A percentile compares a stretch with the other conserved stretches of the same genome.
phyloP scores from a whole-genome alignment of 2,113 vertebrate genomes.

The Pseudolaguvia tuberculata region DNA sequence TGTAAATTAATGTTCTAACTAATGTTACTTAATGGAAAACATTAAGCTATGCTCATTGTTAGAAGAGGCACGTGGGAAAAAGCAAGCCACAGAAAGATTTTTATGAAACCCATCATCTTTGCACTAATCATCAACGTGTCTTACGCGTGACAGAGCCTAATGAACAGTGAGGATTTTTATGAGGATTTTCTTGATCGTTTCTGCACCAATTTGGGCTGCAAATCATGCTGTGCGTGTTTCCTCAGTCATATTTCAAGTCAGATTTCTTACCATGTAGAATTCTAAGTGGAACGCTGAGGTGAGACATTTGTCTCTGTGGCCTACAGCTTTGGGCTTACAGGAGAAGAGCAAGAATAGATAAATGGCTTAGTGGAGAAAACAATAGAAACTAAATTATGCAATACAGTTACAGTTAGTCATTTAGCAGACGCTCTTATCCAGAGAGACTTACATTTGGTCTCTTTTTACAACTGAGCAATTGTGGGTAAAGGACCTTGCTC shows the following conservation, averaged over 20 bases:
- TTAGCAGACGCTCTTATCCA: no score
- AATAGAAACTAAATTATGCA: neutral
- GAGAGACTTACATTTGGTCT: no score
- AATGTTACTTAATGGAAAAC: neutral
- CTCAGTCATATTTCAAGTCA: neutral
- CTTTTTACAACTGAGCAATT: no score
- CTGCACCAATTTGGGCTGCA: neutral
- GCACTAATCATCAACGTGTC: slow-evolving; percentile 8
- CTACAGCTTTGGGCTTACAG: neutral
- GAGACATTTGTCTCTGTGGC: neutral
- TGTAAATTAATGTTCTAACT: neutral
- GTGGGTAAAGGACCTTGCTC: no score
- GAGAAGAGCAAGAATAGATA: neutral
- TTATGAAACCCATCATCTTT: slow-evolving; percentile 12
- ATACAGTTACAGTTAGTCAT: no score
- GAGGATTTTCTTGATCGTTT: slow-evolving; percentile 2
- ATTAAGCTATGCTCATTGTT: neutral
- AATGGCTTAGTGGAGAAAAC: neutral
- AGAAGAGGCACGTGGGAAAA: neutral
- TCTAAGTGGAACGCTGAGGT: neutral
- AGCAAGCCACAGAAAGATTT: neutral
- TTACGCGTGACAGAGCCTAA: slow-evolving; percentile 3
- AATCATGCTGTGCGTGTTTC: neutral
- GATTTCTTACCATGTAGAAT: neutral
- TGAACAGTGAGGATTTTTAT: slow-evolving; percentile 16